Base-by-base conservation (phyloP, 2,888 invertebrate species). In the Tenthredo scrophulariae region DNA sequence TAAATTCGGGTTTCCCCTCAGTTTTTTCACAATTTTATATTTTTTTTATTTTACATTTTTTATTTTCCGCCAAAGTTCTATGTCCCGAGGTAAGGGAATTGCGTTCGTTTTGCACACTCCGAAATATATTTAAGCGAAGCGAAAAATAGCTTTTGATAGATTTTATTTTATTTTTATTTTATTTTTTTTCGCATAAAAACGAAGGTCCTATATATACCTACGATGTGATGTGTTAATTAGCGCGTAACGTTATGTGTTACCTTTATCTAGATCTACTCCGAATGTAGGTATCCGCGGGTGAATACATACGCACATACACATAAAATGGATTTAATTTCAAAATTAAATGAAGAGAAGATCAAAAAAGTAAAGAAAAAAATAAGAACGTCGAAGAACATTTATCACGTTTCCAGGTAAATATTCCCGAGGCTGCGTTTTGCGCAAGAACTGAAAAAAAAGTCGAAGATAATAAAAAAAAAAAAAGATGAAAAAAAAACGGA, bases 101-200 rank as follows among this genome's bases (percentile, higher is more conserved):
- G 50, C 50, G 50, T 50, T 50, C 50, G 50, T 18, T 54, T 54
- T 6, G n/a, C n/a, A n/a, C 54, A 7, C 54, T 54, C 54, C 7
- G n/a, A 54, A 54, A 54, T 54, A 70, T 37, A 33, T 29, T 7
- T 22, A 33, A 67, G 33, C n/a, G 9, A 15, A 74, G 43, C 72
- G 72, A 74, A 43, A 74, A 74, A 74, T 74, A 43, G 72, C 72
- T 43, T 43, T 15, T n/a, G 43, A 74, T 70, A 70, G 33, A 70
- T 74, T 70, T 70, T 33, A 9, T 70, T 46, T 46, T 43, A 2
- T 2, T 7, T 40, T 40, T 40, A 0, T 40, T 40, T 40, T 10
- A 1, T 40, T 40, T 43, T 43, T 43, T 6, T 43, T 43, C 10
- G 2, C 7, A 43, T 15, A 40, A n/a, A 22, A n/a, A 33, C 33